These are phyloP conservation scores for Eospalax fontanierii DNA, from an alignment of 2,797 vertebrate genomes.

Conservation along the genomic window DNA sequence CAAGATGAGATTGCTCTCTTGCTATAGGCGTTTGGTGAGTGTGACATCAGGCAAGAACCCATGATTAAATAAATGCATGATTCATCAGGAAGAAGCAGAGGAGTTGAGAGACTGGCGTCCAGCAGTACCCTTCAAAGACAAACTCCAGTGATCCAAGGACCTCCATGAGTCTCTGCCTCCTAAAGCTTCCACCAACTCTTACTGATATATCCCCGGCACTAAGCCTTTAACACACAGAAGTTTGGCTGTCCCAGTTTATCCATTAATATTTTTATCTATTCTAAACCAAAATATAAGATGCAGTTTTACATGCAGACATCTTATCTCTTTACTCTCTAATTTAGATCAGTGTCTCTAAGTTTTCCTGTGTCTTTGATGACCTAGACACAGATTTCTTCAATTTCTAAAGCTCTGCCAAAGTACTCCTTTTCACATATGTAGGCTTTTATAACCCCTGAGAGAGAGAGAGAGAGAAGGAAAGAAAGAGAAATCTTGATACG, in stretches of 20 bases:
- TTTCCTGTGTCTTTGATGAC: background rate
- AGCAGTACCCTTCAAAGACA: too few species aligned
- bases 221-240: background rate
- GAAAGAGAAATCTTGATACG: too few species aligned
- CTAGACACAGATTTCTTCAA: background rate
- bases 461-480: too few species aligned
- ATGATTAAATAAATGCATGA: background rate
- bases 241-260: background rate
- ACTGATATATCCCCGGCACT: too few species aligned
- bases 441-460: background rate
- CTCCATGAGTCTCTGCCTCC: too few species aligned
- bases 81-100: background rate
- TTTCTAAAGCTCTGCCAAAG: conserved; percentile 39
- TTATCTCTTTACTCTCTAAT: background rate
- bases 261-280: background rate
- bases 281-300: background rate
- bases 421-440: background rate
- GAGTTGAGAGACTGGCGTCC: background rate
- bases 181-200: too few species aligned
- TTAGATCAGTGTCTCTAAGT: background rate
- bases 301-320: background rate
- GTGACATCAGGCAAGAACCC: too few species aligned
- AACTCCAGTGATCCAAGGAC: background rate
- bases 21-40: background rate
- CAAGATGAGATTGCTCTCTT: background rate